Evolutionary conservation across 2,888 invertebrate species (phyloP).

Genomic region (Marronus borbonicus): DNA sequence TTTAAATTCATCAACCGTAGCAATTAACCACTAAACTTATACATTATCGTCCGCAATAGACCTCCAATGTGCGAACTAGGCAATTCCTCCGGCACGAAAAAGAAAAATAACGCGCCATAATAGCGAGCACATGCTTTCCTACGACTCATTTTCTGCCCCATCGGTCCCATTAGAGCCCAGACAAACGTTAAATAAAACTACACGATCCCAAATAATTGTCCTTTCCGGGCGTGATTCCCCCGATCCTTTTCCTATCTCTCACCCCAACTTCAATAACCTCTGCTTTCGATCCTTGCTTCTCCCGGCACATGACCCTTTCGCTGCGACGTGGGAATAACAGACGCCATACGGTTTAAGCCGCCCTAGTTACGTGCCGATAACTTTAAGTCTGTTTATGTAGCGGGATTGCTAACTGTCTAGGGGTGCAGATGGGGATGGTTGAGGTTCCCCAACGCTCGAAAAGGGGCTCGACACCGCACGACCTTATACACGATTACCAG

Average conservation of each 20-base stretch:
- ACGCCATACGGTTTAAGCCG: background rate
- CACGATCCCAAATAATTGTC: conserved; percentile 35
- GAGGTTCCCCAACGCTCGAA: background rate
- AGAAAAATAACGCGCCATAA: conserved; percentile 16
- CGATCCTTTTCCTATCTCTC: background rate
- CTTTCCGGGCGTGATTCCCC: conserved; percentile 17
- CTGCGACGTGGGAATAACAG: no score
- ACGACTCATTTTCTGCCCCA: conserved; percentile 8
- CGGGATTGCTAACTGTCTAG: conserved; percentile 25
- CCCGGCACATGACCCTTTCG: background rate
- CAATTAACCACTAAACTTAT: background rate
- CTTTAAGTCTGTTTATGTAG: conserved; percentile 34
- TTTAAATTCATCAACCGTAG: background rate
- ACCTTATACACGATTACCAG: conserved; percentile 19
- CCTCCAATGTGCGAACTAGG: background rate
- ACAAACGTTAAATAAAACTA: conserved; percentile 28
- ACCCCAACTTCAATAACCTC: background rate
- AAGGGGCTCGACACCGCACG: conserved; percentile 26
- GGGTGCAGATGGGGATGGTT: background rate
- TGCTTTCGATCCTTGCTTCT: background rate
- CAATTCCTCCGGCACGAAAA: conserved; percentile 12
- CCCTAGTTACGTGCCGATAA: conserved; percentile 34
- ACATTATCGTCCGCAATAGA: background rate
- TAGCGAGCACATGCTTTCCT: conserved; percentile 8
- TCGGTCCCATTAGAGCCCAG: conserved; percentile 11